Base-by-base conservation (phyloP, 2,888 invertebrate genomes). In the Leptinotarsa haldemani region DNA sequence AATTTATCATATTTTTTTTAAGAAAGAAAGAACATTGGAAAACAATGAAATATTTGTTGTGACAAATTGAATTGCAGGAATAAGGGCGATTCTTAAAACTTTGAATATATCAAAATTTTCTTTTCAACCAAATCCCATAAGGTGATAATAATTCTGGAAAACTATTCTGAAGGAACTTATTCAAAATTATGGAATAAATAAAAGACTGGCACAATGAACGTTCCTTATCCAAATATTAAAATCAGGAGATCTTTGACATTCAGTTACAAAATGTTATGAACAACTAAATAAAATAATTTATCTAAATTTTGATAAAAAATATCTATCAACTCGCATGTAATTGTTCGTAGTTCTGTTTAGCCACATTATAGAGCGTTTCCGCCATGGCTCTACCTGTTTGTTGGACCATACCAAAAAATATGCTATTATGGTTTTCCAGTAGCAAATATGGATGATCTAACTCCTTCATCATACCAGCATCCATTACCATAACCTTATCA, bases 401-500 rank as follows among this genome's bases (percentile, higher is more conserved):
- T 73, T 91, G 89, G 15, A 93, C 91, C 92, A 94, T 92, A 67
- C 88, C 88, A 73, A 88, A 89, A 67, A 94, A 88, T 48, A 90
- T 84, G 25, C 93, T 90, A 13, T 79, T 87, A 25, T 88, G 81
- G 76, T 89, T 89, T 85, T 91, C 89, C 78, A 93, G 86, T 79
- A 93, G 85, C 15, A 88, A 82, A 85, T 90, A 91, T 0, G 97
- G 96, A 82, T 93, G 93, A 9, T 93, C 95, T 40, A 93, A 91
- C 86, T 97, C 96, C 5, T 92, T 91, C 86, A 93, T 89, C 40
- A 79, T 92, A 0, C 96, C 96, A 30, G 93, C 93, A 84, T 95
- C 94, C 91, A 96, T 92, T 16, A 95, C 95, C 79, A 95, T 85
- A 73, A 95, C 93, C 86, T 92, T 91, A 88, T 95, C 94, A 0